Percentiles rank a stretch among this genome's conserved stretches.
These are phyloP conservation scores for Phodopus roborovskii DNA, from an alignment of 2,113 vertebrate genomes.

Conservation along the genomic window DNA sequence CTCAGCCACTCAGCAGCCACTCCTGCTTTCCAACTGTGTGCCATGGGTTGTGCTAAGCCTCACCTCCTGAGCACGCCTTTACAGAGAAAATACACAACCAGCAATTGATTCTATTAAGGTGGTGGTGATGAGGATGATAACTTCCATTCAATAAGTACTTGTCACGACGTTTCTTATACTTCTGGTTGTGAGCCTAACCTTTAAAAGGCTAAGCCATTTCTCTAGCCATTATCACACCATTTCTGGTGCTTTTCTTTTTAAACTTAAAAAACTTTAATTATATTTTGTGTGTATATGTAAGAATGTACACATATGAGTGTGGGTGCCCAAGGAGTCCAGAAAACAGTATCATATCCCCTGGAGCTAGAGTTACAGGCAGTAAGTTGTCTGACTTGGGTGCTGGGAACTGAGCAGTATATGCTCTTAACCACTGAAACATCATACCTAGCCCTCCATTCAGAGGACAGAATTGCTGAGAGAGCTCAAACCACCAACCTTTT, in stretches of 20 bases:
- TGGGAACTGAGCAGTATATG: neutral
- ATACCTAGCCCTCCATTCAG: neutral
- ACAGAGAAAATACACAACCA: neutral
- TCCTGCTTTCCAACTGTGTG: neutral
- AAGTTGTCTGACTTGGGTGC: neutral
- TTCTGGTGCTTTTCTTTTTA: neutral
- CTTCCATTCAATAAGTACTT: neutral
- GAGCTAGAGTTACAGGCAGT: neutral
- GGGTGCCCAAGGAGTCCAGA: neutral
- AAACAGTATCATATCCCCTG: neutral
- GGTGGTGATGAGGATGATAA: neutral
- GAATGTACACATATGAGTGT: neutral
- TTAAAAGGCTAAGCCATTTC: neutral
- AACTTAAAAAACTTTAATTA: neutral
- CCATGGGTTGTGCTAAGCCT: neutral
- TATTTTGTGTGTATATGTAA: neutral
- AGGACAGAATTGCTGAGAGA: neutral
- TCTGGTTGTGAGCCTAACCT: neutral
- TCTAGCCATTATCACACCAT: neutral
- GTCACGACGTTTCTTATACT: neutral
- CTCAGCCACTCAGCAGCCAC: neutral
- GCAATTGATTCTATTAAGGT: neutral
- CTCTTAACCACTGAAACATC: neutral
- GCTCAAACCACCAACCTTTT: neutral
- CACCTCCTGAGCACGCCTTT: neutral